Evolutionary conservation across 2,888 invertebrate species (phyloP), one percentile per base, ranked within the genome.

Genomic region (Perdita meconis): DNA sequence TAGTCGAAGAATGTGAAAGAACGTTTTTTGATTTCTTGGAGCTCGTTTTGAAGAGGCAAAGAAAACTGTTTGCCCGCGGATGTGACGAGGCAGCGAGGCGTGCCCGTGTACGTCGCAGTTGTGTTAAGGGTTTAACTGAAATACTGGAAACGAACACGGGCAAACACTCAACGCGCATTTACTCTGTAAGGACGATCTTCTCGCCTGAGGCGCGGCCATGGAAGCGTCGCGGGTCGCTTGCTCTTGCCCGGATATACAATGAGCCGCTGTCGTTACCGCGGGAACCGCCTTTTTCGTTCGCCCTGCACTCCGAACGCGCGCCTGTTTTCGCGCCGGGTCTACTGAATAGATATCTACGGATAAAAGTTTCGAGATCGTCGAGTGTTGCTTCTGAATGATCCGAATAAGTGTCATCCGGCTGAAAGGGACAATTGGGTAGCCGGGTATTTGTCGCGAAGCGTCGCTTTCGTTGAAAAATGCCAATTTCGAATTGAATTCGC

Each of bases 101-200:
- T 64, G 22, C 47, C 30, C 65, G 38, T 13, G 26, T 50, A n/a
- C n/a, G 30, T 59, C 68, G 24, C 55, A 6, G 50, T 34, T 59
- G 47, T 76, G 64, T 80, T 80, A 72, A 72, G 71, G 53, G 10
- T 13, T 72, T 65, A 59, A 50, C 57, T 34, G 55, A 77, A 66
- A 76, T 64, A 69, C 65, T 40, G 38, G 44, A 36, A 56, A 60
- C 64, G 44, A 64, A 78, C 65, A 47, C 56, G 38, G 77, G 73
- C 80, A 80, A 82, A 81, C 78, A 82, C 50, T 71, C 47, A 55
- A 26, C 13, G 55, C 66, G 71, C 76, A 73, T 80, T 82, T 71
- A 70, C 70, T 50, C 68, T 66, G 63, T 64, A 60, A 53, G 69
- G 74, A 82, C 73, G 80, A 82, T 82, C 82, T 82, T 78, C 80